phyloP scores from a whole-genome alignment of 2,113 vertebrate species.

The Falco punctatus region DNA sequence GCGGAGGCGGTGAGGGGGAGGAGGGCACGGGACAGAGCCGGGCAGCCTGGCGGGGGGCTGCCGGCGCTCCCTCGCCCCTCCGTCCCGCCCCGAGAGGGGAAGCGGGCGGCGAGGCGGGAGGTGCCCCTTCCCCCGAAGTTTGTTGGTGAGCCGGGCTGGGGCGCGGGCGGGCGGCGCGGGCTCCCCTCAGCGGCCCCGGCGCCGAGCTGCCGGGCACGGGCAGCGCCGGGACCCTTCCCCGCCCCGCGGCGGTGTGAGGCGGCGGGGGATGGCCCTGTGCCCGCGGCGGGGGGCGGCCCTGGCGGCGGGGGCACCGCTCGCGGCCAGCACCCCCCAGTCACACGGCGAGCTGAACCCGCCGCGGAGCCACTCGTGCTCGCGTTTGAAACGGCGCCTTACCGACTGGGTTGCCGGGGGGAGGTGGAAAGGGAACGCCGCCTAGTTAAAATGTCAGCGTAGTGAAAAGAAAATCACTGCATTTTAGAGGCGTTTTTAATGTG shows the following conservation, averaged over 20 bases:
- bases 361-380: not conserved
- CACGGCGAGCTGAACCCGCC: rapidly evolving
- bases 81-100: not conserved
- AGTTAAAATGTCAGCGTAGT: not conserved
- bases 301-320: not conserved
- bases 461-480: rapidly evolving
- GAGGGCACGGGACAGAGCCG: not conserved
- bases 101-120: not conserved
- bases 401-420: not conserved
- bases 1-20: not conserved
- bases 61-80: not conserved
- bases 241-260: not conserved
- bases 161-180: not conserved
- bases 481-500: not conserved
- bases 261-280: not conserved
- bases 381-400: not conserved
- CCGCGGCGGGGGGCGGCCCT: not conserved
- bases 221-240: not conserved
- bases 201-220: not conserved
- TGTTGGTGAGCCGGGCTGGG: not conserved
- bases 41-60: not conserved
- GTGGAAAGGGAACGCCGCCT: not conserved
- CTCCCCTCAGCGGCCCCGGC: not conserved
- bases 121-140: slow-evolving; percentile 27
- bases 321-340: too few relatives aligned